Evolutionary conservation across 2,888 invertebrate genomes (phyloP).

Genomic region (Hyposoter dolosus): DNA sequence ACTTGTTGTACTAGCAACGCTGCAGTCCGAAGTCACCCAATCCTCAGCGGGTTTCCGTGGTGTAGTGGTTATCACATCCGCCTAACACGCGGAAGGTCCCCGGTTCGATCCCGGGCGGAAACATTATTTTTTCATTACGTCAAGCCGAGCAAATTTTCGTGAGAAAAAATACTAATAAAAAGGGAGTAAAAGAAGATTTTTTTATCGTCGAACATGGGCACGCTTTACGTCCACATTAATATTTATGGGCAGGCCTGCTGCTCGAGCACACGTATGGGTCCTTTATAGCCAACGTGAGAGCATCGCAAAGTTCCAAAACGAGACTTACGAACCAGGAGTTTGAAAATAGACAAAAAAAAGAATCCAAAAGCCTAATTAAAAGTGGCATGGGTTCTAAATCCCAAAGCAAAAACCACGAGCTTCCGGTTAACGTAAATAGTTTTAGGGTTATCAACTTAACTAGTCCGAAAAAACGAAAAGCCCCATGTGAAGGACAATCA

Average conservation of each 20-base stretch:
- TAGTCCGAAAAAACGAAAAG: background rate
- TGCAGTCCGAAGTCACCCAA: background rate
- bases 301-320: background rate
- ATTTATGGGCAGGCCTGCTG: background rate
- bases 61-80: constrained; percentile 97
- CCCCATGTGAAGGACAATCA: background rate
- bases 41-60: constrained; percentile 89
- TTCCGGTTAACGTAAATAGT: background rate
- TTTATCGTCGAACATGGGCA: background rate
- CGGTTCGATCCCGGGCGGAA: constrained; percentile 96
- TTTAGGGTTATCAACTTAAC: too few relatives aligned
- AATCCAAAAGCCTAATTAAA: background rate
- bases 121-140: constrained; percentile 84
- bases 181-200: background rate
- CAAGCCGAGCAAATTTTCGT: background rate
- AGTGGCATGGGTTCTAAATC: background rate
- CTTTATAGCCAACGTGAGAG: background rate
- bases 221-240: background rate
- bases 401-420: background rate
- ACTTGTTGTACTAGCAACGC: too few relatives aligned
- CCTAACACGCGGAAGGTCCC: constrained; percentile 96
- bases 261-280: too few relatives aligned
- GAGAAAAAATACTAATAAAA: background rate
- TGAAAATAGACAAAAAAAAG: background rate
- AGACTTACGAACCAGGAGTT: background rate